Evolutionary conservation across 2,113 vertebrate species (phyloP), one percentile per base, ranked within the genome.

Genomic region (Craseonycteris thonglongyai): DNA sequence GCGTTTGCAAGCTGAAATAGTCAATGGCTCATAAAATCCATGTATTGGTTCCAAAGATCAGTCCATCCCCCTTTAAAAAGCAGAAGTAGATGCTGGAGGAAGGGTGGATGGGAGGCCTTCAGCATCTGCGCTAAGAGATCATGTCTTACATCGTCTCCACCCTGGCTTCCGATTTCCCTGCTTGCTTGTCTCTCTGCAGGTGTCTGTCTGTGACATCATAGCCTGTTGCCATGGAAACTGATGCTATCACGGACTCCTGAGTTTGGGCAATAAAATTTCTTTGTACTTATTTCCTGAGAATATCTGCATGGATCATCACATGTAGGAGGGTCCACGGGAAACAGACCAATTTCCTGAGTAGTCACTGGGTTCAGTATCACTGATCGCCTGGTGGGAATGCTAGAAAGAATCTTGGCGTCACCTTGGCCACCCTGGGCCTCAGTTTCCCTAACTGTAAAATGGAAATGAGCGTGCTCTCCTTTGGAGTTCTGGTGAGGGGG

Each of bases 121-220:
- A 11, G 30, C 58, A 65, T 63, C 54, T 86, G 71, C 4, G 11
- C 72, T 75, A 78, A 51, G 1, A 89, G 40, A 59, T 61, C 72
- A 15, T 1, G n/a, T 79, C 45, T 81, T 75, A 71, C 51, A 49
- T 35, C 19, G 42, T 56, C 56, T 63, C 19, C 8, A 16, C 54
- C 7, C 4, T 22, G 38, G 59, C 13, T 56, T 33, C 49, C 63
- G 38, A 22, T 56, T 79, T 21, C 54, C 38, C 66, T 56, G 65
- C 54, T 5, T 78, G 40, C 40, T 72, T 79, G 33, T 63, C 45
- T 56, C 58, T 94, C 45, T 15, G 75, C n/a, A 56, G 40, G 7
- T 33, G 87, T 92, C 81, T 91, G 51, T 61, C 83, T 90, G 49
- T 91, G 92, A 93, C 78, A 66, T 72, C 89, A 90, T 1, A 74